phyloP scores from a whole-genome alignment of 1,140 invertebrate species.

The Himalopsyche phryganea region DNA sequence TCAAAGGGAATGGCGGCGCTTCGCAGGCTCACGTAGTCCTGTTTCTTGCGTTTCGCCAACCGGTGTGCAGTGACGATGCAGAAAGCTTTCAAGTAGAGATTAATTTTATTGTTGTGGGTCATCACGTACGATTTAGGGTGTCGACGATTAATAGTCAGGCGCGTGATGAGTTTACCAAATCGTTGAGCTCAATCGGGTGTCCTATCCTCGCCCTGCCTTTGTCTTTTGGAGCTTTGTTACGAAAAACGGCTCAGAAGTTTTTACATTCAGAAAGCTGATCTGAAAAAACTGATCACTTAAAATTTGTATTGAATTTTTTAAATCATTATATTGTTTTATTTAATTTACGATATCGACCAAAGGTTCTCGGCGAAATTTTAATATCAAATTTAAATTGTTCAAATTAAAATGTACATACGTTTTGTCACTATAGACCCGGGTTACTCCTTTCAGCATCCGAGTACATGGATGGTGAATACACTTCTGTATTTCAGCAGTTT shows the following conservation, averaged over 20 bases:
- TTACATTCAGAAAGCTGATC: conserved; percentile 9
- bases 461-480: too few species aligned
- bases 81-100: conserved; percentile 18
- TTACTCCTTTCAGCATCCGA: too few species aligned
- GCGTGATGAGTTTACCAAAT: conserved; percentile 25
- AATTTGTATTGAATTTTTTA: too few species aligned
- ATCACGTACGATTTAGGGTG: conserved; percentile 9
- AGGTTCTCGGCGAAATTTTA: too few species aligned
- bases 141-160: conserved; percentile 16
- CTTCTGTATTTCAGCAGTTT: too few species aligned
- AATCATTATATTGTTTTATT: too few species aligned
- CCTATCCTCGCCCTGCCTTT: background rate
- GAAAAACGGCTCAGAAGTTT: background rate
- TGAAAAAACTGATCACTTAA: background rate
- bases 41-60: too few species aligned
- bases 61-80: conserved; percentile 14
- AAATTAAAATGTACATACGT: too few species aligned
- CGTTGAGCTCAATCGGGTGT: conserved; percentile 1
- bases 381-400: too few species aligned
- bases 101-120: conserved; percentile 20
- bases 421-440: too few species aligned
- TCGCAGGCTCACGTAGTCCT: too few species aligned
- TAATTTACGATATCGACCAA: too few species aligned
- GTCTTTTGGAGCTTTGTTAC: background rate
- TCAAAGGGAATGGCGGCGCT: background rate